A percentile compares a stretch with the other conserved stretches of the same genome.
phyloP scores from a whole-genome alignment of 2,797 vertebrate genomes.

The Echeneis naucrates region DNA sequence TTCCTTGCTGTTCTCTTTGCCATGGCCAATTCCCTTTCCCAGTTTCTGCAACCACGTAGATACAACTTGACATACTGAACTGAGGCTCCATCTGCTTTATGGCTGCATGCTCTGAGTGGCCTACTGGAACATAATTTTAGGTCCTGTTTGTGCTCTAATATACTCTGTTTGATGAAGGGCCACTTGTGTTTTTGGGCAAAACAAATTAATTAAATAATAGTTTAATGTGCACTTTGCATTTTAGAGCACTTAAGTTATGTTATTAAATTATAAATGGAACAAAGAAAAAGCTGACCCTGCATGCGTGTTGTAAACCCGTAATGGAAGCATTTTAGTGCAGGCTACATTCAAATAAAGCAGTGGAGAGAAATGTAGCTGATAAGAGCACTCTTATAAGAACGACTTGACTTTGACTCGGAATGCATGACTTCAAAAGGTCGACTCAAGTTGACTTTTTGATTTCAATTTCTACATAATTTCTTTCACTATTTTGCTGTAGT shows the following conservation, averaged over 20 bases:
- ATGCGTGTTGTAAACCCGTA: constrained; percentile 37
- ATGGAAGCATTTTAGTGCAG: neutral
- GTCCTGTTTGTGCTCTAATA: constrained; percentile 33
- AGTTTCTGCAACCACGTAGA: constrained; percentile 42
- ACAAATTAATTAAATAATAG: constrained; percentile 29
- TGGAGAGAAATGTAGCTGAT: no score
- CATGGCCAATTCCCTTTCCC: constrained; percentile 55
- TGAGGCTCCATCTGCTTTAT: constrained; percentile 45
- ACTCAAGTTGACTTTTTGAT: no score
- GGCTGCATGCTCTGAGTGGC: constrained; percentile 25
- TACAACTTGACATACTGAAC: constrained; percentile 58
- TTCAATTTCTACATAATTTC: no score
- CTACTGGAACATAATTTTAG: constrained; percentile 40
- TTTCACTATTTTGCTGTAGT: neutral
- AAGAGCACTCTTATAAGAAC: no score
- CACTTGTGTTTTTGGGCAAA: constrained; percentile 35
- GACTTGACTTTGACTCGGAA: no score
- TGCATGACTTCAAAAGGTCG: no score
- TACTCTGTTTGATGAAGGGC: constrained; percentile 26
- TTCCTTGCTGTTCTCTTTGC: constrained; percentile 66
- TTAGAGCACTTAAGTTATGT: constrained; percentile 29
- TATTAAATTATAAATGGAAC: constrained; percentile 59
- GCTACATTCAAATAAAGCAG: neutral
- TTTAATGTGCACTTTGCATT: constrained; percentile 30
- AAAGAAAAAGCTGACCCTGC: constrained; percentile 49